A percentile compares a stretch with the other conserved stretches of the same genome.
phyloP scores from a whole-genome alignment of 2,888 invertebrate species.

The Epinotia demarniana region DNA sequence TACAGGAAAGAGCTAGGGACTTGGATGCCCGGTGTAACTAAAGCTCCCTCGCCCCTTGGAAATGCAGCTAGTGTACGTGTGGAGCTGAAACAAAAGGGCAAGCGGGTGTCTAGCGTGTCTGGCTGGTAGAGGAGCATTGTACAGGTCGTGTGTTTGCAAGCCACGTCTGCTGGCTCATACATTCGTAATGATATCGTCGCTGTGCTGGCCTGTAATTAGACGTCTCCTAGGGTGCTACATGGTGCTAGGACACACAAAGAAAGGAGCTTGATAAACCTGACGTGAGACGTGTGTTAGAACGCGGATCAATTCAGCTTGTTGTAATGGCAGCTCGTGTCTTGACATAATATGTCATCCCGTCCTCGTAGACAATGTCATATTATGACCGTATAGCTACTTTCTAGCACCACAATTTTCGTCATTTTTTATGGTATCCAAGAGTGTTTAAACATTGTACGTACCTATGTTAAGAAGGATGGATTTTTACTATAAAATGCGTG shows the following conservation, averaged over 20 bases:
- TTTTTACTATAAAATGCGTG: too few relatives aligned
- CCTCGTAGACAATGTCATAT: too few relatives aligned
- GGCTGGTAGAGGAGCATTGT: slow-evolving; percentile 74
- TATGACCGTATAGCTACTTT: too few relatives aligned
- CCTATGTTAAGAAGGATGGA: too few relatives aligned
- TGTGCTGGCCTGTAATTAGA: slow-evolving; percentile 71
- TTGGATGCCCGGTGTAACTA: slow-evolving; percentile 60
- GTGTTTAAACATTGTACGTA: too few relatives aligned
- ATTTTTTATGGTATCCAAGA: too few relatives aligned
- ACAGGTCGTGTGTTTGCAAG: slow-evolving; percentile 74
- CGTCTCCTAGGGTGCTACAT: slow-evolving; percentile 53
- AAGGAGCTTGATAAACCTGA: slow-evolving; percentile 15
- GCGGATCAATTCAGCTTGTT: not conserved
- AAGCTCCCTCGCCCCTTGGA: slow-evolving; percentile 62
- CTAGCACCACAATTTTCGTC: too few relatives aligned
- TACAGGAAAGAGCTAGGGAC: slow-evolving; percentile 76
- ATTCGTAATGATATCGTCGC: slow-evolving; percentile 78
- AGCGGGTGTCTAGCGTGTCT: slow-evolving; percentile 59
- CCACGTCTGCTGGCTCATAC: slow-evolving; percentile 74
- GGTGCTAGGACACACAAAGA: slow-evolving; percentile 24
- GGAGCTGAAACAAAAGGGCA: slow-evolving; percentile 58
- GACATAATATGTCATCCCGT: too few relatives aligned
- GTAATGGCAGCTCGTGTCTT: not conserved
- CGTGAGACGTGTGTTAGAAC: not conserved
- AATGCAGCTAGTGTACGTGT: slow-evolving; percentile 47